phyloP scores from a whole-genome alignment of 1,140 invertebrate genomes.

The Cepaea nemoralis region DNA sequence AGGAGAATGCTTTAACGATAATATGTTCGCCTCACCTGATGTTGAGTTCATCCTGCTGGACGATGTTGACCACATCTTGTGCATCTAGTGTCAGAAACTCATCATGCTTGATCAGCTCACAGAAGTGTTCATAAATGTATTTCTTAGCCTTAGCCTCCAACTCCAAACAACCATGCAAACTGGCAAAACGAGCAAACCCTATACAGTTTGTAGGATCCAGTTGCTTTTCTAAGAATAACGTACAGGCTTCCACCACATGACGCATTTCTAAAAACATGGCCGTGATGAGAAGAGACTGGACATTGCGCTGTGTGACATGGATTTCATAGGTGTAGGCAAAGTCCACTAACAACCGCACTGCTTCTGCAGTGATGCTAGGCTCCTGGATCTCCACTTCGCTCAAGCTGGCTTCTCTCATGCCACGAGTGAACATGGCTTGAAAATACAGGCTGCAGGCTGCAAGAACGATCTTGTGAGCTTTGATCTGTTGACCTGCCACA shows the following conservation, averaged over 20 bases:
- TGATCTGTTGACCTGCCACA: constrained; percentile 60
- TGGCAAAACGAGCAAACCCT: constrained; percentile 90
- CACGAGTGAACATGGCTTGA: constrained; percentile 95
- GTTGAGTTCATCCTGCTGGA: constrained; percentile 89
- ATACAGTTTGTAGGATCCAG: constrained; percentile 92
- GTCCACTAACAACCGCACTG: constrained; percentile 85
- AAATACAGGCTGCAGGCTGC: constrained; percentile 76
- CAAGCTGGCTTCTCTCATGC: constrained; percentile 89
- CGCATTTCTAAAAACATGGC: constrained; percentile 94
- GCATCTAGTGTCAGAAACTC: constrained; percentile 88
- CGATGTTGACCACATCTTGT: constrained; percentile 83
- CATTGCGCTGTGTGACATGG: constrained; percentile 87
- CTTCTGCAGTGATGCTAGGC: constrained; percentile 87
- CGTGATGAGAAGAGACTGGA: constrained; percentile 88
- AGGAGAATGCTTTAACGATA: too few relatives aligned
- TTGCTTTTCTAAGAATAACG: constrained; percentile 88
- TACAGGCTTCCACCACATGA: constrained; percentile 91
- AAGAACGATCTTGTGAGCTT: constrained; percentile 68
- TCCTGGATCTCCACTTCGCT: constrained; percentile 79
- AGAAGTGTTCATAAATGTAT: constrained; percentile 91
- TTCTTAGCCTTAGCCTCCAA: constrained; percentile 87
- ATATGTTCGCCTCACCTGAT: constrained; percentile 73
- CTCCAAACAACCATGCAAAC: constrained; percentile 88
- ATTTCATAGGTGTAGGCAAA: constrained; percentile 93
- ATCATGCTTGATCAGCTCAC: constrained; percentile 88